Evolutionary conservation across 2,113 vertebrate genomes (phyloP), one percentile per base, ranked within the genome.

Genomic region (Ploceus nigricollis): DNA sequence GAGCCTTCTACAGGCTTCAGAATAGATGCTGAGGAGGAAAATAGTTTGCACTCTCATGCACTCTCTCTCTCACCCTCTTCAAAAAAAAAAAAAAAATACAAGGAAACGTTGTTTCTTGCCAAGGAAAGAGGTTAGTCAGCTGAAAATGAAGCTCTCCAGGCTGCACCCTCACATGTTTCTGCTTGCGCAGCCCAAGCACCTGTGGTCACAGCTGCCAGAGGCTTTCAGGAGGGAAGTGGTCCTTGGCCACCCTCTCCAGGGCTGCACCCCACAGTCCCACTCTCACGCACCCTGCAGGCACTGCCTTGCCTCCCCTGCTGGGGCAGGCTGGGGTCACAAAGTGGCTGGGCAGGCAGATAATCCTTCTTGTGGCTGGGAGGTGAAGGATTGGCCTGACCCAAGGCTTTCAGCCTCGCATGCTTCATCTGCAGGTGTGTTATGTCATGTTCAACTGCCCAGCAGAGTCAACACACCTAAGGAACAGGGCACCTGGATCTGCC

Each of bases 101-200:
- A 90, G 85, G 85, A 92, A 93, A 66, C 13, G 11, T 37, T 73
- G 33, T 51, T 87, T 86, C 75, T 90, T 95, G 94, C 93, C 93
- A 89, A 96, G 40, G 18, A 82, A 89, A 54, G 61, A 81, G 28
- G 88, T 95, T 95, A 90, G 82, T 93, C 92, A 96, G 92, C 87
- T 92, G 68, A 86, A 94, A 94, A 82, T 0, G 2, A 77, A 94
- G 76, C 44, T 82, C 39, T 87, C 24, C 75, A 25, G 75, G 65
- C 87, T 91, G 81, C 3, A 10, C 44, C 50, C 51, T 93, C 31
- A 2, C 90, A 45, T 78, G 94, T 86, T 88, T 70, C 75, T 87
- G 68, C 91, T 86, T 91, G 93, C 88, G 50, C 47, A 82, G 60
- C 75, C 15, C 24, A 57, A 90, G 60, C 71, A 93, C 88, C 88